Evolutionary conservation across 2,113 vertebrate species (phyloP), one percentile per base, ranked within the genome.

Genomic region (Caranx ignobilis): DNA sequence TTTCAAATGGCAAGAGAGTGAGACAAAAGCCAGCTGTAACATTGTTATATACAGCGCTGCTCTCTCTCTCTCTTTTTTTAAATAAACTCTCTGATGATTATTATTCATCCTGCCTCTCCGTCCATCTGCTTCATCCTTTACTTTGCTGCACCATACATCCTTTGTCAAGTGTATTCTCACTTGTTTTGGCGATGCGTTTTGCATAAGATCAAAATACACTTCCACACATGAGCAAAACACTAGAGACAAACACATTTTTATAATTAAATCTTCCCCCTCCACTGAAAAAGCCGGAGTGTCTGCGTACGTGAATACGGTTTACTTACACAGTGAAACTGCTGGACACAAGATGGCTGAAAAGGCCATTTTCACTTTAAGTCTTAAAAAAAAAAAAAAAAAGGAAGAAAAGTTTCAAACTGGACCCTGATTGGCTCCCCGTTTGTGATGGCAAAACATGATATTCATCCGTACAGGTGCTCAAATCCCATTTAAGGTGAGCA

Each of bases 11-110:
- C 37, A 65, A 61, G 52, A 60, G 75, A 77, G 54, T 15, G 19
- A 78, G 39, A 62, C 77, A 61, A 74, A 69, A 66, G 41, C 6
- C 43, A 52, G 73, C 21, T 15, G 15, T 68, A 71, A 88, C 41
- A 59, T 50, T 26, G 11, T 69, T 75, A 32, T 56, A 52, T 18
- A 65, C 60, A n/a, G 35, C 3, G 19, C 31, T 5, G 5, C 10
- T 68, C n/a, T 78, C 69, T 66, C 55, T 26, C 26, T 26, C 26
- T 26, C 26, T 26, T 26, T 26, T 54, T 70, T 35, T 18, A 4
- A 11, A 18, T 16, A 31, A 48, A 41, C 55, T 85, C 60, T 75
- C 39, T 39, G 21, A 62, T 60, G 63, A 45, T 75, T 61, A 50
- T 79, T 83, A 64, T 48, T 72, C 43, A 67, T 65, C 45, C 31